phyloP scores from a whole-genome alignment of 2,888 invertebrate species.

The Cremastinae sp. region DNA sequence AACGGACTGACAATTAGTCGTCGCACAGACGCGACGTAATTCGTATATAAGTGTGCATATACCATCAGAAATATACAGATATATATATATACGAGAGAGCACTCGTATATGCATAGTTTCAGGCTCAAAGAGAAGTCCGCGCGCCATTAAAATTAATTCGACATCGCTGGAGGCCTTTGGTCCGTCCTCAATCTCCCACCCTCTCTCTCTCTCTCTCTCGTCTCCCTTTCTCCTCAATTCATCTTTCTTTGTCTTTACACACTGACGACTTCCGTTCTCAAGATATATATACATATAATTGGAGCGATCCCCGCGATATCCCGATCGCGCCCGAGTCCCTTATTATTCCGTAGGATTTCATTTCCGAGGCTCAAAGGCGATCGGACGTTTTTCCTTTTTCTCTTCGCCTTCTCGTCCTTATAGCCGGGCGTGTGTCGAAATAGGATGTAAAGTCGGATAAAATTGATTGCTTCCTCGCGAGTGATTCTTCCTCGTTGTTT shows the following conservation, averaged over 20 bases:
- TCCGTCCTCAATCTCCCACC: conserved; percentile 53
- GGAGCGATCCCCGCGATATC: no score
- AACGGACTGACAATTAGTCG: conserved; percentile 61
- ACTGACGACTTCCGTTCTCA: conserved; percentile 14
- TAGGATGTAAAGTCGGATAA: not conserved
- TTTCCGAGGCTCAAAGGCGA: not conserved
- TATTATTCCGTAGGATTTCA: no score
- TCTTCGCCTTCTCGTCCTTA: not conserved
- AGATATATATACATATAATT: no score
- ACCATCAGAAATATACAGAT: not conserved
- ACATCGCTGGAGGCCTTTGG: conserved; percentile 43
- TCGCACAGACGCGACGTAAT: not conserved
- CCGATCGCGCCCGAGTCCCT: no score
- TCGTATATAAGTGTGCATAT: not conserved
- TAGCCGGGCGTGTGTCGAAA: not conserved
- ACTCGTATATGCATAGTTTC: no score
- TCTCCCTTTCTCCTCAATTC: no score
- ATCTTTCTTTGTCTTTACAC: no score
- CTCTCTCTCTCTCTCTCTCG: conserved; percentile 47
- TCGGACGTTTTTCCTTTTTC: not conserved
- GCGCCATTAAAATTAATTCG: conserved; percentile 60
- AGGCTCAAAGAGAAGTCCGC: conserved; percentile 40
- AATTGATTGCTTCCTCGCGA: conserved; percentile 12
- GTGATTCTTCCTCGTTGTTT: not conserved
- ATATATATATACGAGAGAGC: no score